Evolutionary conservation across 2,888 invertebrate genomes (phyloP).

Genomic region (Lithophane socia): DNA sequence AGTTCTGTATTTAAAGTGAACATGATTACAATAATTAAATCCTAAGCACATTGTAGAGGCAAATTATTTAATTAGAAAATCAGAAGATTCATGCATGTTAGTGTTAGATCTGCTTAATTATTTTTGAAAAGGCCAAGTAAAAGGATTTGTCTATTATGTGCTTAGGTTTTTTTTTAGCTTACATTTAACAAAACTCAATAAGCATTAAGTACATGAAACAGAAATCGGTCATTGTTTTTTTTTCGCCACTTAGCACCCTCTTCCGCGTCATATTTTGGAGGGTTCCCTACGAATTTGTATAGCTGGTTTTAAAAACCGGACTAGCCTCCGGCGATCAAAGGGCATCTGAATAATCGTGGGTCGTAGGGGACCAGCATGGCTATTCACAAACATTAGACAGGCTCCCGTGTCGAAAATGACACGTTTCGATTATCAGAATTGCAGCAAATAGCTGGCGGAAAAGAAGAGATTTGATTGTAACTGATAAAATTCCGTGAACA

Average conservation of each 20-base stretch:
- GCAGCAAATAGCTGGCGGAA: background rate
- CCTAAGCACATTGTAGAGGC: slow-evolving; percentile 46
- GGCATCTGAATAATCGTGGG: background rate
- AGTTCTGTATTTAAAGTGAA: slow-evolving; percentile 54
- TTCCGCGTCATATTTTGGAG: slow-evolving; percentile 13
- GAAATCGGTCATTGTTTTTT: slow-evolving; percentile 58
- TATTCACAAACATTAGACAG: slow-evolving; percentile 2
- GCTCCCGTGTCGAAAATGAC: background rate
- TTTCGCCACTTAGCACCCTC: slow-evolving; percentile 37
- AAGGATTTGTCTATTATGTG: slow-evolving; percentile 29
- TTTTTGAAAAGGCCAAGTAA: slow-evolving; percentile 9
- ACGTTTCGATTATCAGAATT: background rate
- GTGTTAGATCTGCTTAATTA: slow-evolving; percentile 44
- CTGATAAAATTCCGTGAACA: background rate
- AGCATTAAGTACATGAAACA: slow-evolving; percentile 51
- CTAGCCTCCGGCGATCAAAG: background rate
- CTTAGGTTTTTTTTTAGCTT: slow-evolving; percentile 48
- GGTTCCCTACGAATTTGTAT: slow-evolving; percentile 38
- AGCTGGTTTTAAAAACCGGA: background rate
- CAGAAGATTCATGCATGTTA: slow-evolving; percentile 44
- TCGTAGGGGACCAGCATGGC: slow-evolving; percentile 10
- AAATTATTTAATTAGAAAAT: slow-evolving; percentile 14
- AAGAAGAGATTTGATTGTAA: background rate
- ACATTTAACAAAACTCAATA: slow-evolving; percentile 55
- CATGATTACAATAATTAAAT: slow-evolving; percentile 33